These are phyloP conservation scores for Pteropus alecto DNA, from an alignment of 2,113 vertebrate genomes.

Conservation along the genomic window DNA sequence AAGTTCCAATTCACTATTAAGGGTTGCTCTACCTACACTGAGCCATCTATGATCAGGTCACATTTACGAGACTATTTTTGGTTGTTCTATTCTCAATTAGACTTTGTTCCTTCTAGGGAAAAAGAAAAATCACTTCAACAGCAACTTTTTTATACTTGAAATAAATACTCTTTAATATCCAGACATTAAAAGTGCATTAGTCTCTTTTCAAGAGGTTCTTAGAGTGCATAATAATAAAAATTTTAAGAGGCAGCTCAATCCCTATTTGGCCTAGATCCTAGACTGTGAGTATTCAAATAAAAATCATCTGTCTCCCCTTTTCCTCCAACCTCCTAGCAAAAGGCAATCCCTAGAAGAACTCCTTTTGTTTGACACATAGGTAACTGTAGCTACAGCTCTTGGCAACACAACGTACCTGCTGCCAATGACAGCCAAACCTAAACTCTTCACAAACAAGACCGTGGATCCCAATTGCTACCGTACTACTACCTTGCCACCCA, in stretches of 20 bases:
- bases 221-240: constrained; percentile 55
- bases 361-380: constrained; percentile 20
- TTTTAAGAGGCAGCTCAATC: constrained; percentile 67
- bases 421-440: not conserved
- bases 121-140: constrained; percentile 50
- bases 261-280: constrained; percentile 46
- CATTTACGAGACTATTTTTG: constrained; percentile 11
- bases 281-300: constrained; percentile 48
- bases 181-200: constrained; percentile 58
- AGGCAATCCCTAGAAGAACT: constrained; percentile 30
- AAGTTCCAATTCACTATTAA: not conserved
- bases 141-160: constrained; percentile 38
- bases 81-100: constrained; percentile 40
- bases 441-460: not conserved
- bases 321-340: not conserved
- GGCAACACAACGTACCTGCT: not conserved
- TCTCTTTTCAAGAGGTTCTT: constrained; percentile 42
- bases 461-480: not conserved
- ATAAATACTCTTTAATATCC: constrained; percentile 58
- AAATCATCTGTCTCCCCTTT: constrained; percentile 21
- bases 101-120: constrained; percentile 23
- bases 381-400: constrained; percentile 26
- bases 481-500: not conserved
- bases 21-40: not conserved
- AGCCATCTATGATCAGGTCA: not conserved